Percentiles rank a stretch among this genome's conserved stretches.
These are phyloP conservation scores for Fragum sueziense DNA, from an alignment of 2,888 invertebrate genomes.

Conservation along the genomic window DNA sequence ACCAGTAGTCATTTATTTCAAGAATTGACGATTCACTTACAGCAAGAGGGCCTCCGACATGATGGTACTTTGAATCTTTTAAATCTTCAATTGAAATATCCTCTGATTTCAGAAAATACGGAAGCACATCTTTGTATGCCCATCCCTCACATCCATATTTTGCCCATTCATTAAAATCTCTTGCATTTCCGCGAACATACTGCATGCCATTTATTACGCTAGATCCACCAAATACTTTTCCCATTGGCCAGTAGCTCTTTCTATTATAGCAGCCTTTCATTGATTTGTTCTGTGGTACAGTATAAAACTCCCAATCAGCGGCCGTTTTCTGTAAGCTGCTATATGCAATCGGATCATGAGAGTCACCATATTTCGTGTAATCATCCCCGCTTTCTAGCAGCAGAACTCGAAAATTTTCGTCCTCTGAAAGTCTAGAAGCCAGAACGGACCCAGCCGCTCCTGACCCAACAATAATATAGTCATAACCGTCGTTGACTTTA, in stretches of 20 bases:
- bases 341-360: conserved; percentile 82
- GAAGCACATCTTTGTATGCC: conserved; percentile 15
- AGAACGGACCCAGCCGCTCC: not conserved
- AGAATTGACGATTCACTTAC: not conserved
- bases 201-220: conserved; percentile 27
- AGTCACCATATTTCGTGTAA: conserved; percentile 79
- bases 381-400: conserved; percentile 82
- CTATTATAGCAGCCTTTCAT: conserved; percentile 39
- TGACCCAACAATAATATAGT: not conserved
- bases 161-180: conserved; percentile 18
- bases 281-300: conserved; percentile 78
- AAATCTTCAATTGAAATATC: conserved; percentile 1
- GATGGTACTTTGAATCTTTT: conserved; percentile 8
- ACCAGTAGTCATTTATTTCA: conserved; percentile 3
- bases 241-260: conserved; percentile 20
- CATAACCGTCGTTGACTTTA: not conserved
- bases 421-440: not conserved
- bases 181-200: conserved; percentile 26
- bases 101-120: conserved; percentile 18
- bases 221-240: conserved; percentile 31
- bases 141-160: conserved; percentile 2
- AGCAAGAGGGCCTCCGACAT: not conserved
- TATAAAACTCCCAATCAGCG: conserved; percentile 81
- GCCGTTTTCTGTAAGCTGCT: conserved; percentile 76
- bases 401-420: conserved; percentile 62